These are phyloP conservation scores for Argynnis bischoffii DNA, from an alignment of 2,888 invertebrate species.

Conservation along the genomic window DNA sequence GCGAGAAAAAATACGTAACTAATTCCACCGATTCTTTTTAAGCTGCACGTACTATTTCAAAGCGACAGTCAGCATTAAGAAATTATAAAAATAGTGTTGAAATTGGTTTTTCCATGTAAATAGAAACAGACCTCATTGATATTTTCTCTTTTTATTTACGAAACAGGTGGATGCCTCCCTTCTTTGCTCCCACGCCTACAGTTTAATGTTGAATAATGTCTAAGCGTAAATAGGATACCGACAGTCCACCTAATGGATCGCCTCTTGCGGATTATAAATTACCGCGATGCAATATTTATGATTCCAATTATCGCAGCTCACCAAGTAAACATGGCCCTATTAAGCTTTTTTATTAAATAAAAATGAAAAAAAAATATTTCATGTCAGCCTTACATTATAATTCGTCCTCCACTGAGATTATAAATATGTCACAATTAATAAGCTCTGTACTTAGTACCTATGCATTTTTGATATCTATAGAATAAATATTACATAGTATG, in stretches of 20 bases:
- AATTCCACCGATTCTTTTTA: too few relatives aligned
- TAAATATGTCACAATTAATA: neutral
- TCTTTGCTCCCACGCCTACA: constrained; percentile 51
- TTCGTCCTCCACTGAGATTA: too few relatives aligned
- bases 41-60: too few relatives aligned
- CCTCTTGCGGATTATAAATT: constrained; percentile 60
- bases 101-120: neutral
- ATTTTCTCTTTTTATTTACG: constrained; percentile 5
- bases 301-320: constrained; percentile 59
- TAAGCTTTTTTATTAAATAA: constrained; percentile 11
- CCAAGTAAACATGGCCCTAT: constrained; percentile 24
- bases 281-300: constrained; percentile 66
- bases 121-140: neutral
- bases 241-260: constrained; percentile 63
- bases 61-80: too few relatives aligned
- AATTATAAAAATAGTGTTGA: too few relatives aligned
- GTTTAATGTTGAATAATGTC: constrained; percentile 46
- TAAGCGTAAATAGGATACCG: constrained; percentile 60
- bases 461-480: too few relatives aligned
- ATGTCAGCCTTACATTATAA: neutral
- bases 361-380: neutral
- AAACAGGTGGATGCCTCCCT: constrained; percentile 32
- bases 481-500: too few relatives aligned
- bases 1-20: too few relatives aligned
- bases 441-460: too few relatives aligned